Base-by-base conservation (phyloP, 1,140 invertebrate species). In the Drosophila aff. region DNA sequence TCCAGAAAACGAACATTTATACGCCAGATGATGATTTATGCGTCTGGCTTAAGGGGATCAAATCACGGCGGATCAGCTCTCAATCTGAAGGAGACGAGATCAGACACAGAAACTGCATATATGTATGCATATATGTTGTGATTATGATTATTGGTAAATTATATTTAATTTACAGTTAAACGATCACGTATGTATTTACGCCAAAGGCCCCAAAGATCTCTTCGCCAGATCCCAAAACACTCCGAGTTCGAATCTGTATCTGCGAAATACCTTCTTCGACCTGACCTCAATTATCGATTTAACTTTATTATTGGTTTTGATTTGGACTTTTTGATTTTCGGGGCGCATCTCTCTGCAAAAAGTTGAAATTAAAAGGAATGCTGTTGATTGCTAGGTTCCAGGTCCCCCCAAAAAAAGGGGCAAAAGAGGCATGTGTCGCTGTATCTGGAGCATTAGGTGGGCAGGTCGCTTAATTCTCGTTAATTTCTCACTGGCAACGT, bases 111-210 rank as follows among this genome's bases (percentile, higher is more conserved):
- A 89, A 81, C 67, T 72, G 80, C 63, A 79, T 82, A 46, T 9
- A 44, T 44, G 26, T 26, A 23, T 10, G 31, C 1, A n/a, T 43
- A 79, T 85, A 73, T 52, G 13, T 79, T 92, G 83, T 92, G 80
- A 91, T 92, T 91, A 92, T 92, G 78, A 85, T 92, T 92, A 92
- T 92, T 92, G 91, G 76, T 82, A 92, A 92, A 92, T 92, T 92
- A 91, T 92, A 92, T 92, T 92, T 92, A 92, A 92, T 92, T 92
- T 91, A 92, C 91, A 91, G 91, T 92, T 92, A 92, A 92, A 91
- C 91, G 91, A 92, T 89, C 91, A 92, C 91, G 91, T 92, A 92
- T 82, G 52, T 75, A 92, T 82, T 55, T 73, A 49, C 65, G 68
- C 76, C 75, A 85, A 82, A 64, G 71, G 61, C 66, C 50, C 47